Conservation (phyloP, 2,797 vertebrate genomes). For the Tamandua tetradactyla region DNA sequence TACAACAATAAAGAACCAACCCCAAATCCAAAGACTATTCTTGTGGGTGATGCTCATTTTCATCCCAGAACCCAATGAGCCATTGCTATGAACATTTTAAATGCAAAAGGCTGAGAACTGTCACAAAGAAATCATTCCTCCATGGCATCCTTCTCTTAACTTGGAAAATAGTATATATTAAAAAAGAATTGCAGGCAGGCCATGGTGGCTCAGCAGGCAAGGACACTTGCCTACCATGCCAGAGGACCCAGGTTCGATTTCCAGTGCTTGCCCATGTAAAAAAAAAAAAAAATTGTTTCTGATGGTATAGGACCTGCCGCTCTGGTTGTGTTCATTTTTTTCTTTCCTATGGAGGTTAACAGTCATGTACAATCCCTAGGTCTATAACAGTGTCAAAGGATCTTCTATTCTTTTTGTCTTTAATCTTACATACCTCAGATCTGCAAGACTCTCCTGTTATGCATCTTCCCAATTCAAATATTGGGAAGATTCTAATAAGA, state of each 20-base stretch:
- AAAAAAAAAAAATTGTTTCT: background rate
- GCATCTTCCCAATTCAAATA: background rate
- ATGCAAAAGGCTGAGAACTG: slow-evolving; percentile 1
- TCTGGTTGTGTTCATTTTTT: background rate
- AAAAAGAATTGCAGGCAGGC: background rate
- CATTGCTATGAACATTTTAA: background rate
- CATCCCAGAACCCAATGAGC: background rate
- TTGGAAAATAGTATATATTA: background rate
- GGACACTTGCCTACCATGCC: no score
- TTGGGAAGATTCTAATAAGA: background rate
- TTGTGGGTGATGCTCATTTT: slow-evolving; percentile 22
- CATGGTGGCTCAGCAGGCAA: no score
- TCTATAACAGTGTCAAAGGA: background rate
- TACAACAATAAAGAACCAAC: background rate
- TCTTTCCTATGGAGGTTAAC: background rate
- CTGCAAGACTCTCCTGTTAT: background rate
- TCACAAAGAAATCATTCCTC: background rate
- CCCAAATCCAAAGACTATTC: background rate
- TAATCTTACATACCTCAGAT: background rate
- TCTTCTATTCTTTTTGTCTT: background rate
- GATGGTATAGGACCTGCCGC: background rate
- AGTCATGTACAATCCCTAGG: background rate
- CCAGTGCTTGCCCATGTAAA: no score
- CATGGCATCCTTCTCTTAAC: background rate
- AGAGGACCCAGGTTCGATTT: no score